Percentiles rank a stretch among this genome's conserved stretches.
These are phyloP conservation scores for Apamea sordens DNA, from an alignment of 2,888 invertebrate species.

Conservation along the genomic window DNA sequence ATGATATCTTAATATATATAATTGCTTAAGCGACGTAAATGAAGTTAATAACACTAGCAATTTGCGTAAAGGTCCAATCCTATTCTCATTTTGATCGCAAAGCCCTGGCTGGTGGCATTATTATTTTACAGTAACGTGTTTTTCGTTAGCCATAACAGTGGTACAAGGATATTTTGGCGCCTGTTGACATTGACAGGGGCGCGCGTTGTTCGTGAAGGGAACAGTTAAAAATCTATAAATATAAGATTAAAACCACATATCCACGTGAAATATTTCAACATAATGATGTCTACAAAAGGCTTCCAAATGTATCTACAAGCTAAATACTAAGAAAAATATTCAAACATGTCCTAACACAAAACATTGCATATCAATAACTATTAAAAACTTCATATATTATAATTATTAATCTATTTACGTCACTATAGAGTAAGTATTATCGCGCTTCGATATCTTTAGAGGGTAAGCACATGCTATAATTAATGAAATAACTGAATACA, in stretches of 20 bases:
- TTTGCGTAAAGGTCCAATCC: neutral
- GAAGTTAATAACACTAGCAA: too few relatives aligned
- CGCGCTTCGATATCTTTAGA: conserved; percentile 10
- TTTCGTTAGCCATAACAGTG: neutral
- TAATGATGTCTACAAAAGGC: conserved; percentile 21
- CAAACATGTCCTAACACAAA: conserved; percentile 53
- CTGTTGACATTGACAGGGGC: neutral
- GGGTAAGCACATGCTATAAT: conserved; percentile 18
- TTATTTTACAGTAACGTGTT: neutral
- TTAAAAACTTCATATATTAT: conserved; percentile 71
- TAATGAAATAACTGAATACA: neutral
- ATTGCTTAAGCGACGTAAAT: too few relatives aligned
- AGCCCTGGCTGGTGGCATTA: neutral
- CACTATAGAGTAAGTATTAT: conserved; percentile 34
- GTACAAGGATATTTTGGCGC: neutral
- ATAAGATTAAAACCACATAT: conserved; percentile 4
- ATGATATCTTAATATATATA: too few relatives aligned
- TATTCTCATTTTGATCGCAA: conserved; percentile 8
- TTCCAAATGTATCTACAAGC: conserved; percentile 14
- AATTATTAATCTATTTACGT: conserved; percentile 65
- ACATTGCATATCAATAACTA: conserved; percentile 63
- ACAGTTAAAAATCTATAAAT: neutral
- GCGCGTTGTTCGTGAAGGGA: neutral
- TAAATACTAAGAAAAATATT: conserved; percentile 43
- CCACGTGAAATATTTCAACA: conserved; percentile 8